Base-by-base conservation (phyloP, 2,888 invertebrate species). In the Eumerus sabulonum region DNA sequence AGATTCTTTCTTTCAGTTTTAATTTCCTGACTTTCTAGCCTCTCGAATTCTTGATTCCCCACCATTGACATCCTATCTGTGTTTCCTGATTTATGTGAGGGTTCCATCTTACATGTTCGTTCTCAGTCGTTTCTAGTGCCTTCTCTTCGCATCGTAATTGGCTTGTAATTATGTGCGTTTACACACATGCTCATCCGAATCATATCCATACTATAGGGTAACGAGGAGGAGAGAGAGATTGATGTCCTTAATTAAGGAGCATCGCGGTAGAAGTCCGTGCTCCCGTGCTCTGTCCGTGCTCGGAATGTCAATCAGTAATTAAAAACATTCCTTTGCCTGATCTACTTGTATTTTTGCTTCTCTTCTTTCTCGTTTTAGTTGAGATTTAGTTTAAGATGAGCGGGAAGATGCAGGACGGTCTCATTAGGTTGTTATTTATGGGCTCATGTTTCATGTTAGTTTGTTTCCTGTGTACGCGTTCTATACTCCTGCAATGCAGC, bases 101-200 rank as follows among this genome's bases (percentile, higher is more conserved):
- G 54, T 59, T 67, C 56, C 27, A 59, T 13, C n/a, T 50, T 36
- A n/a, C 12, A 9, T 38, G 9, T 50, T 40, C n/a, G 14, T 35
- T 17, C 48, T 40, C 18, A 48, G 18, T 54, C 45, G 4, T 56
- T 27, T 66, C 36, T 51, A 57, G 59, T 64, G 18, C 53, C 57
- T 50, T 45, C 56, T 18, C 44, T 44, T 27, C 27, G 27, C 42
- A 73, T 73, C 67, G 68, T 70, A 79, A 79, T 79, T 79, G 79
- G 68, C 79, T 79, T 74, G 79, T 79, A 74, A 79, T 79, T 64
- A 74, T 79, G 68, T 74, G 68, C 79, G 70, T 79, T 79, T 79
- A 79, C 74, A 79, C 79, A 70, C 74, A 79, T 74, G 68, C 63
- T 50, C 73, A 62, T 57, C 57, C 57, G 57, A 76, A 3, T 76